A percentile compares a stretch with the other conserved stretches of the same genome.
Conservation (phyloP, 2,797 vertebrate genomes). For the Octomys mimax region DNA sequence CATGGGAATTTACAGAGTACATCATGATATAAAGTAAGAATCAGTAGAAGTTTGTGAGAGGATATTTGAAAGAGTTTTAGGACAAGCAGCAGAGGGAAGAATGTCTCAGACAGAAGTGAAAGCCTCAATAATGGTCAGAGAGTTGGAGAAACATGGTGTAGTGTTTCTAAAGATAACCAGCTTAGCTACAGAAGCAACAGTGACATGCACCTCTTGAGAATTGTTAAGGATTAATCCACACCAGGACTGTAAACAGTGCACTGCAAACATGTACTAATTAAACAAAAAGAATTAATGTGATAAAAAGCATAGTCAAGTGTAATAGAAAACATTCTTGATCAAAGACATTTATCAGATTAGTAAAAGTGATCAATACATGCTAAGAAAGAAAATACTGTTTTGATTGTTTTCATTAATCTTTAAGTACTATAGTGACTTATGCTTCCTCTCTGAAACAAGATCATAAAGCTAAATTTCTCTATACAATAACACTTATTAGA, state of each 20-base stretch:
- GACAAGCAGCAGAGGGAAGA: background rate
- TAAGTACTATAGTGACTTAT: background rate
- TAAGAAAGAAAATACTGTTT: background rate
- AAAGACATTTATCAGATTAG: background rate
- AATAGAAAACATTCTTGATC: background rate
- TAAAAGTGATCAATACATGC: background rate
- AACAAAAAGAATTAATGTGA: background rate
- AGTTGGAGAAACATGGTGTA: background rate
- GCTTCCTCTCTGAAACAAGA: background rate
- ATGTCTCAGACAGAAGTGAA: background rate
- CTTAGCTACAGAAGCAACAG: background rate
- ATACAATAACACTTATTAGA: background rate
- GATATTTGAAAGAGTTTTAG: background rate
- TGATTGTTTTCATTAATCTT: background rate
- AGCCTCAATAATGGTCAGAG: background rate
- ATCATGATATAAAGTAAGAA: background rate
- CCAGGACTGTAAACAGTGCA: background rate
- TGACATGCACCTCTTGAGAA: background rate
- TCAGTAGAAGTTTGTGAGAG: background rate
- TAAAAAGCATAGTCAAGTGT: background rate
- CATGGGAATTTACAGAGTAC: background rate
- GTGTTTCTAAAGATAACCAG: background rate
- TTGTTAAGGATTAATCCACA: background rate
- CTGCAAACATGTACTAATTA: background rate
- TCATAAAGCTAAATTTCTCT: background rate